Percentiles rank a stretch among this genome's conserved stretches.
Evolutionary conservation across 2,797 vertebrate species (phyloP).

Genomic region (Betta splendens): DNA sequence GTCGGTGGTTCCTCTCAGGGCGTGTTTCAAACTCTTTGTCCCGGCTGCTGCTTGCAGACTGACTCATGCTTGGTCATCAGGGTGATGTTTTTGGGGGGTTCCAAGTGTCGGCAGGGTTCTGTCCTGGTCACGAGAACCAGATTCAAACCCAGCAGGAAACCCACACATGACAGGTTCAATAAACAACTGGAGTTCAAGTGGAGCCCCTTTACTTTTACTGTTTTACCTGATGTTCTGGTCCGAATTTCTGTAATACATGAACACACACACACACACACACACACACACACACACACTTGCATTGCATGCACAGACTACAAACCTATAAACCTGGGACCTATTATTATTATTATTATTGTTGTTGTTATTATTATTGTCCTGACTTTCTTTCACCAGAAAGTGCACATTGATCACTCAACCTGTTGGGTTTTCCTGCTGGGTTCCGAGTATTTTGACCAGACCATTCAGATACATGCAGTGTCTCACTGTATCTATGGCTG

Average conservation of each 20-base stretch:
- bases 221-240: background rate
- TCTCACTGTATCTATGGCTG: slow-evolving; percentile 6
- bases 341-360: no score
- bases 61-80: slow-evolving; percentile 22
- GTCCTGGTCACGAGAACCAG: slow-evolving; percentile 38
- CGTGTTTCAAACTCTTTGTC: slow-evolving; percentile 8
- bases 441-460: slow-evolving; percentile 41
- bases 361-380: background rate
- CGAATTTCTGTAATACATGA: background rate
- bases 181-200: background rate
- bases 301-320: no score
- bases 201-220: background rate
- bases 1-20: slow-evolving; percentile 12
- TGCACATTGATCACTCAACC: background rate
- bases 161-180: background rate
- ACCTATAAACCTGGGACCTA: no score
- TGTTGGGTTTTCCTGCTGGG: slow-evolving; percentile 35
- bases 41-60: slow-evolving; percentile 41
- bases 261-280: no score
- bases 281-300: no score
- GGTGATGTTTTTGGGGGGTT: slow-evolving; percentile 15
- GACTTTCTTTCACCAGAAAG: no score
- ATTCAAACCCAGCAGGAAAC: slow-evolving; percentile 45
- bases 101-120: slow-evolving; percentile 17
- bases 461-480: background rate